Evolutionary conservation across 2,888 invertebrate species (phyloP).

Genomic region (Eupithecia tripunctaria): DNA sequence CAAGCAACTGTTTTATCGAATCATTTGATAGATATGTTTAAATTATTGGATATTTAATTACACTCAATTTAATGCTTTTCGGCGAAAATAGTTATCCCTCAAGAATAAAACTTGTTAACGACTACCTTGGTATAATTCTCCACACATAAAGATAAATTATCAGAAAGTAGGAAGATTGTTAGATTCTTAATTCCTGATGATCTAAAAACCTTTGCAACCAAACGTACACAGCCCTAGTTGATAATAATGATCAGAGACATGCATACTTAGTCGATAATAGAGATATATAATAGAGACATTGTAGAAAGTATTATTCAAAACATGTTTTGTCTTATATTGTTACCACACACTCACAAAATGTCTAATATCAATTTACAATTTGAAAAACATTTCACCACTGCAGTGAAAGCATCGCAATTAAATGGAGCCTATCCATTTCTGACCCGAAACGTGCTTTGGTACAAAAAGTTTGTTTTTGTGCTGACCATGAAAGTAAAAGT

Average conservation of each 20-base stretch:
- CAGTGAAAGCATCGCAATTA: conserved; percentile 50
- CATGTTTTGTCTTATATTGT: neutral
- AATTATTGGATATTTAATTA: no score
- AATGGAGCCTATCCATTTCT: conserved; percentile 56
- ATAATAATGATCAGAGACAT: neutral
- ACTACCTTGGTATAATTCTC: no score
- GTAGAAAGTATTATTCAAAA: neutral
- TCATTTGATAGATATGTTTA: no score
- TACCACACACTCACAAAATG: conserved; percentile 14
- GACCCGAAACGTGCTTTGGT: conserved; percentile 50
- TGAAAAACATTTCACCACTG: conserved; percentile 52
- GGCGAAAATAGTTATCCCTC: no score
- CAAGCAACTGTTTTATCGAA: no score
- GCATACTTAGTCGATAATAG: neutral
- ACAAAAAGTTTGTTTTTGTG: conserved; percentile 45
- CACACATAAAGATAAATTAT: no score
- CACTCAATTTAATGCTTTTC: no score
- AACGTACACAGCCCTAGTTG: neutral
- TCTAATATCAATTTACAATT: conserved; percentile 44
- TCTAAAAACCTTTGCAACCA: neutral
- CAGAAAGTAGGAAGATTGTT: no score
- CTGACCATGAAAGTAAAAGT: conserved; percentile 34
- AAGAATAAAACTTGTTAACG: no score
- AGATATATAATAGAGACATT: no score
- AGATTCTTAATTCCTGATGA: no score